A percentile compares a stretch with the other conserved stretches of the same genome.
Evolutionary conservation across 2,113 vertebrate genomes (phyloP).

Genomic region (Microcebus lehilahytsara): DNA sequence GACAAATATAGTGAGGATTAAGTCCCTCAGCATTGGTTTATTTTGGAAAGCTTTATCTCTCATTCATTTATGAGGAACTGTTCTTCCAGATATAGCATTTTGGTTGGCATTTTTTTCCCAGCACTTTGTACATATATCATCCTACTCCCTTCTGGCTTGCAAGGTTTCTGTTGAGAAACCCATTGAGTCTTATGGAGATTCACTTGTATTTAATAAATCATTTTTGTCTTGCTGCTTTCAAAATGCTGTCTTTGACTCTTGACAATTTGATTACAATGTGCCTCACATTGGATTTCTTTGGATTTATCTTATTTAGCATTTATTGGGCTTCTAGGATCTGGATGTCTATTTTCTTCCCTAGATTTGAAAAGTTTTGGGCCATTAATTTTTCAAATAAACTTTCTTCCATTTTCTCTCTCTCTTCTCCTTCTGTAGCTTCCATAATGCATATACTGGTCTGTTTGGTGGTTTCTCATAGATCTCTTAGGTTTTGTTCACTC

Average conservation of each 20-base stretch:
- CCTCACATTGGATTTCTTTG: not conserved
- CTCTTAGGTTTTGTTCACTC: not conserved
- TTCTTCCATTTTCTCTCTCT: not conserved
- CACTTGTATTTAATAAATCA: not conserved
- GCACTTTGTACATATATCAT: not conserved
- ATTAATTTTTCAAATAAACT: conserved; percentile 6
- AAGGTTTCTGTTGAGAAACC: not conserved
- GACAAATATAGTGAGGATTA: not conserved
- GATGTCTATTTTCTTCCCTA: not conserved
- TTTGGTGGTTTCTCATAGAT: not conserved
- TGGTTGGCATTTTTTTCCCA: not conserved
- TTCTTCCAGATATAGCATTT: not conserved
- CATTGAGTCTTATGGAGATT: not conserved
- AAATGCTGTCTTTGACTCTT: not conserved
- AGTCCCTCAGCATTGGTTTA: not conserved
- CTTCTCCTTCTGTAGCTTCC: not conserved
- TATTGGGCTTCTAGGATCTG: not conserved
- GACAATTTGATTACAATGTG: not conserved
- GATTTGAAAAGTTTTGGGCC: not conserved
- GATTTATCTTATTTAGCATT: not conserved
- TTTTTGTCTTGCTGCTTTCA: not conserved
- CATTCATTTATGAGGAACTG: not conserved
- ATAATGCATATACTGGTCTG: not conserved
- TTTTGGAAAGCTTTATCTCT: not conserved
- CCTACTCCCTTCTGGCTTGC: not conserved